phyloP scores from a whole-genome alignment of 2,797 vertebrate genomes.

The Helicolenus hilgendorfi region DNA sequence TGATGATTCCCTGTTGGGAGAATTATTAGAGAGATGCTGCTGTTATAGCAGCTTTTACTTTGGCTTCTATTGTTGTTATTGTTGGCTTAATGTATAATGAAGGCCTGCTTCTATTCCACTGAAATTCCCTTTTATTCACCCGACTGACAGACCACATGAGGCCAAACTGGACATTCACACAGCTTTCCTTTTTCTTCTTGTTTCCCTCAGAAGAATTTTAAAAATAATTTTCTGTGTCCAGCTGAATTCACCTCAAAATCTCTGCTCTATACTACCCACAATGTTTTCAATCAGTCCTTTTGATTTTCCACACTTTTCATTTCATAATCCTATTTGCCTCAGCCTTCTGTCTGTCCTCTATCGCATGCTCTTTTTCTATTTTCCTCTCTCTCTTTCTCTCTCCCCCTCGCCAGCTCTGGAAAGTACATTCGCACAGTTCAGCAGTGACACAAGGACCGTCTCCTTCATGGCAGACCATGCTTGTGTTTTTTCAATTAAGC shows the following conservation, averaged over 20 bases:
- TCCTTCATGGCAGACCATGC: conserved; percentile 87
- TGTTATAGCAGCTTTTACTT: conserved; percentile 67
- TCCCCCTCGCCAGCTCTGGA: conserved; percentile 87
- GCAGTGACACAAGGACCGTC: conserved; percentile 89
- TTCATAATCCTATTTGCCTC: conserved; percentile 65
- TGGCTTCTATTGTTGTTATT: conserved; percentile 62
- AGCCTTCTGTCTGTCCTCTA: conserved; percentile 70
- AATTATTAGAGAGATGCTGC: conserved; percentile 68
- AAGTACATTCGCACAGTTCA: conserved; percentile 89
- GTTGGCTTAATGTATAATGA: conserved; percentile 62
- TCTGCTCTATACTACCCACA: conserved; percentile 13
- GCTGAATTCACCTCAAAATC: conserved; percentile 12
- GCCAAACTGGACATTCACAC: conserved; percentile 10
- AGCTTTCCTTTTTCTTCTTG: conserved; percentile 6
- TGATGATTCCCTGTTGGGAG: conserved; percentile 68
- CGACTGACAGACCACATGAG: conserved; percentile 40
- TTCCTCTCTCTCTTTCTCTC: conserved; percentile 72
- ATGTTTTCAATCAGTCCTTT: conserved; percentile 45
- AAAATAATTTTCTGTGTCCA: not conserved
- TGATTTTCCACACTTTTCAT: conserved; percentile 57
- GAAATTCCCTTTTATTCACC: conserved; percentile 45
- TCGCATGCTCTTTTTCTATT: conserved; percentile 72
- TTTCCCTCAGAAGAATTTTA: conserved; percentile 7
- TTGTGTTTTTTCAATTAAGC: conserved; percentile 93
- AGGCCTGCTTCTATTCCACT: conserved; percentile 44